Conservation (phyloP, 2,888 invertebrate species). For the Nemoura dubitans region DNA sequence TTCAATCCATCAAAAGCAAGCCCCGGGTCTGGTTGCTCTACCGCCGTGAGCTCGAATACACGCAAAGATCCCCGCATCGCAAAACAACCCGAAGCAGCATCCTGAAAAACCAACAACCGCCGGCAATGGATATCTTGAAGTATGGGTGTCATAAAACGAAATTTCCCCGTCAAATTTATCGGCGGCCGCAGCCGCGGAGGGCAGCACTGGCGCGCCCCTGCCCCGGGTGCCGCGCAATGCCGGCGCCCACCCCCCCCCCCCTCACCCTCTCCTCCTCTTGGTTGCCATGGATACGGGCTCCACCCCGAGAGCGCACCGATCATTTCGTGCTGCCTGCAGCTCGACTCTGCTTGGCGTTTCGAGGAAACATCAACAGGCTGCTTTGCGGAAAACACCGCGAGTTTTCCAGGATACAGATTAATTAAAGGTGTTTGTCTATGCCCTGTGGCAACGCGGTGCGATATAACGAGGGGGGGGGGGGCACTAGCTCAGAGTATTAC, state of each 20-base stretch:
- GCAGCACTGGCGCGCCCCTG: not conserved
- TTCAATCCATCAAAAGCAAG: not conserved
- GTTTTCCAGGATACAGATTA: no score
- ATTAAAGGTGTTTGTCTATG: no score
- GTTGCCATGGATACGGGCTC: not conserved
- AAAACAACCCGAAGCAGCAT: not conserved
- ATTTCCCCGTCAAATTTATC: not conserved
- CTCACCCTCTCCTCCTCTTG: not conserved
- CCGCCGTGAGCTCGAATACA: not conserved
- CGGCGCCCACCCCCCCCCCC: not conserved
- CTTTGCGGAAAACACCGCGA: not conserved
- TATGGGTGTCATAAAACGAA: not conserved
- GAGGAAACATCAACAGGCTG: not conserved
- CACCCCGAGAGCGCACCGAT: not conserved
- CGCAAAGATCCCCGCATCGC: not conserved
- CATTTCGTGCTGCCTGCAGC: not conserved
- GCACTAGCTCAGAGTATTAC: no score
- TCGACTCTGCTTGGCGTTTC: not conserved
- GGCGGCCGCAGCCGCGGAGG: not conserved
- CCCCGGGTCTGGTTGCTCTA: not conserved
- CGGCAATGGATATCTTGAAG: not conserved
- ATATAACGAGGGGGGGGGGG: no score
- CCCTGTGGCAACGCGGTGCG: no score
- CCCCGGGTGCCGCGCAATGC: not conserved
- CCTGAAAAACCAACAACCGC: not conserved